Evolutionary conservation across 2,888 invertebrate species (phyloP), one percentile per base, ranked within the genome.

Genomic region (Rhagonycha fulva): DNA sequence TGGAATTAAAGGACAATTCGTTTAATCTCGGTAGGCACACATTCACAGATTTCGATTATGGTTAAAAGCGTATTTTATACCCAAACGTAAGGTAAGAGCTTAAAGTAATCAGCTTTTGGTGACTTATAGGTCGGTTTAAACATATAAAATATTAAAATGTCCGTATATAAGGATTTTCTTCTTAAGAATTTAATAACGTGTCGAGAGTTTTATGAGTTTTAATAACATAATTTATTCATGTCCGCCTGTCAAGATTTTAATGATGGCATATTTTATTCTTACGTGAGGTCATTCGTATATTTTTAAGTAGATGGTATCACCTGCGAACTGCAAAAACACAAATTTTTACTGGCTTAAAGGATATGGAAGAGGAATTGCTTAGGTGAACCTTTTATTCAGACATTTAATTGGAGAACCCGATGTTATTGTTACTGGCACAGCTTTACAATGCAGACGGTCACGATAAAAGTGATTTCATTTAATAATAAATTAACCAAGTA

Each of bases 81-180:
- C 61, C 62, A 62, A 70, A 61, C 71, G 67, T 66, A 75, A 75
- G 71, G 75, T 71, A 68, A 75, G 71, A 77, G 83, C 82, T 84
- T 83, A 82, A 71, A 77, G 80, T 84, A 84, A 84, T 82, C 82
- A 79, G 84, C 84, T 84, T 84, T 83, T 69, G 75, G 80, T 84
- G 84, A 85, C 85, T 85, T 84, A 85, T 83, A 83, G 84, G 80
- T 81, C 83, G 82, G 83, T 80, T 83, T 81, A 80, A 81, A 83
- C 81, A 83, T 82, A 84, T 84, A 81, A 83, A 84, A 84, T 83
- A 83, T 84, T 83, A 82, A 83, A 83, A 83, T 80, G 82, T 79
- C 82, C 82, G 83, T 82, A 83, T 83, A 83, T 83, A 82, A 81
- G 81, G 81, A 81, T 81, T 82, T 79, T 77, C 78, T 76, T 81